phyloP scores from a whole-genome alignment of 2,113 vertebrate species.

The Oryzias woworae region DNA sequence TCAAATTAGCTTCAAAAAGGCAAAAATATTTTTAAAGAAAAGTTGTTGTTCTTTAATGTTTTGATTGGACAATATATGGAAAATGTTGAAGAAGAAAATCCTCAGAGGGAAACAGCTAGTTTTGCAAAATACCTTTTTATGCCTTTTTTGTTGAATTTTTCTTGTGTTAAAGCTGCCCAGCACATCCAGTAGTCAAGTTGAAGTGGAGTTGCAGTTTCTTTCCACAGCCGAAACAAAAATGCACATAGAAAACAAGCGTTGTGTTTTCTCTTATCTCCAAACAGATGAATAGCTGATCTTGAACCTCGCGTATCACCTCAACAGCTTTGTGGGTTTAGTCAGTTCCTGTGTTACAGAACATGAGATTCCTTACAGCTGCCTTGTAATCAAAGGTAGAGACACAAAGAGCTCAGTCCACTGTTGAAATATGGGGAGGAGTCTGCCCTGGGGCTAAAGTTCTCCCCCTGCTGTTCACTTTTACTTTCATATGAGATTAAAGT shows the following conservation, averaged over 20 bases:
- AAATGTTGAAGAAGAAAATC: conserved; percentile 1
- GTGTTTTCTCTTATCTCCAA: conserved; percentile 15
- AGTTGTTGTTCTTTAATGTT: background rate
- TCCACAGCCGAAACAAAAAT: conserved; percentile 2
- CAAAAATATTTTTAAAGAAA: background rate
- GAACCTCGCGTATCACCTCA: conserved; percentile 17
- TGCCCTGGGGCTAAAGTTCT: conserved; percentile 38
- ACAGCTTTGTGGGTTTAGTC: conserved; percentile 3
- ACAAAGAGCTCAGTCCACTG: conserved; percentile 17
- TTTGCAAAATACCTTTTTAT: conserved; percentile 31
- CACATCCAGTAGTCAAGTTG: conserved; percentile 8
- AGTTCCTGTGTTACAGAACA: conserved; percentile 7
- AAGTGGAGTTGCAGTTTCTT: conserved; percentile 2
- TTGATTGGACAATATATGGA: background rate
- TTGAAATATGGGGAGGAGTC: conserved; percentile 50
- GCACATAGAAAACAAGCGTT: background rate
- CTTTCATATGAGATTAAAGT: conserved; percentile 6
- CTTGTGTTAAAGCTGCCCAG: background rate
- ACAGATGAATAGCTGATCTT: conserved; percentile 1
- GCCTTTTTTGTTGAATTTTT: background rate
- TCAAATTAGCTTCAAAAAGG: conserved; percentile 12
- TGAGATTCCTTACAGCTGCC: conserved; percentile 12
- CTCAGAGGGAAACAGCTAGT: background rate
- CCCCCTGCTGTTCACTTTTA: conserved; percentile 19
- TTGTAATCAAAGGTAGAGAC: conserved; percentile 12